phyloP scores from a whole-genome alignment of 92 coral and sea anemone genomes.

The Palythoa caribaeorum region DNA sequence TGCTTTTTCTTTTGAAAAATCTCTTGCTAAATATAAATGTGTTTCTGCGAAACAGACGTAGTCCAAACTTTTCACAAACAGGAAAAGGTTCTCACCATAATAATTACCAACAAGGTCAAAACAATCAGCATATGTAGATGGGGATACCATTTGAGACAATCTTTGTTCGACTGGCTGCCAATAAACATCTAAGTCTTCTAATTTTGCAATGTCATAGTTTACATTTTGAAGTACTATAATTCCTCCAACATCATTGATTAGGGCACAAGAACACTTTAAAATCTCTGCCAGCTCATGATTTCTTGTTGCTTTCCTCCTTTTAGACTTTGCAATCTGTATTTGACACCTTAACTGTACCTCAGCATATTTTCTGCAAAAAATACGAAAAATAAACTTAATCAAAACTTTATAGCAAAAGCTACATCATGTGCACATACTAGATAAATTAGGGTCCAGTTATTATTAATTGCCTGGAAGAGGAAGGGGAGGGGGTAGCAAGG shows the following conservation, averaged over 20 bases:
- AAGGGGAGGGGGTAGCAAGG: no score
- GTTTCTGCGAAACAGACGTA: not conserved
- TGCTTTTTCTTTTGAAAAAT: not conserved
- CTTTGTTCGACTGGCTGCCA: not conserved
- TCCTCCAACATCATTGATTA: slow-evolving; percentile 6
- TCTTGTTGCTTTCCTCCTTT: not conserved
- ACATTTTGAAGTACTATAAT: not conserved
- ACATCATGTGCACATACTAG: no score
- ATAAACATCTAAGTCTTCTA: not conserved
- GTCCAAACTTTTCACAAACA: slow-evolving; percentile 7
- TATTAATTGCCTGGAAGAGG: no score
- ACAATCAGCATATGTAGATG: not conserved
- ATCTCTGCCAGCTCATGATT: not conserved
- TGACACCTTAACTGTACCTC: not conserved
- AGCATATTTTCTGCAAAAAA: no score
- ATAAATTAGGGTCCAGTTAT: no score
- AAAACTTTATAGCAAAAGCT: no score
- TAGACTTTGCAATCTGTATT: not conserved
- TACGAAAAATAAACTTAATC: no score
- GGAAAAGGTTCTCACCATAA: not conserved
- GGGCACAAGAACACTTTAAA: not conserved
- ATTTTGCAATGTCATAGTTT: not conserved
- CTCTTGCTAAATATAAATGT: not conserved
- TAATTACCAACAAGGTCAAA: not conserved
- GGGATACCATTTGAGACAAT: not conserved